Conservation (phyloP, 2,113 vertebrate species). For the Globicephala melas region DNA sequence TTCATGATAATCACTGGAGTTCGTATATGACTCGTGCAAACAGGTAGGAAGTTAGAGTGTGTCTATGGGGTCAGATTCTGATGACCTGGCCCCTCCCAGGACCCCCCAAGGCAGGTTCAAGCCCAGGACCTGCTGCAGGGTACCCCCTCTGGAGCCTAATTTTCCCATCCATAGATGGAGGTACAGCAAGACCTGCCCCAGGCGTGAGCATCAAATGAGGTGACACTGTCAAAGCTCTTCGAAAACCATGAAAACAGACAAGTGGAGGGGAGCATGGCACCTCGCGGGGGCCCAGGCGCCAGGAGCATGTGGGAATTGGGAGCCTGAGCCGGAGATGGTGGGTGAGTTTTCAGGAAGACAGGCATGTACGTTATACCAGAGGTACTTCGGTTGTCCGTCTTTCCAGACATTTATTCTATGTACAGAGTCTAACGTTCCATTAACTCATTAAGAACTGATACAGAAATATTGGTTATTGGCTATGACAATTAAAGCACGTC, state of each 20-base stretch:
- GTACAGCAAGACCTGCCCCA: too few species aligned
- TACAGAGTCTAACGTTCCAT: neutral
- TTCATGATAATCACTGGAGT: rapidly evolving
- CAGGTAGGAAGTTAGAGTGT: rapidly evolving
- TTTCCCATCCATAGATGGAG: neutral
- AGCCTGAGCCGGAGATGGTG: neutral
- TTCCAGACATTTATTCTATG: neutral
- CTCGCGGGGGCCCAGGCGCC: rapidly evolving
- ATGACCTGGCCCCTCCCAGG: neutral
- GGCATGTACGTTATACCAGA: rapidly evolving
- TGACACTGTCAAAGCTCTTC: rapidly evolving
- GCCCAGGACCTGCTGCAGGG: too few species aligned
- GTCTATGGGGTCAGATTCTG: rapidly evolving
- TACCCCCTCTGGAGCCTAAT: neutral
- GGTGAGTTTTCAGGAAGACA: rapidly evolving
- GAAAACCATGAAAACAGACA: rapidly evolving
- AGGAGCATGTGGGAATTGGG: rapidly evolving
- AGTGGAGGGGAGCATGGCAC: rapidly evolving
- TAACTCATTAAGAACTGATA: neutral
- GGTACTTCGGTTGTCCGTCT: neutral
- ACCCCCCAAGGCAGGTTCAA: rapidly evolving
- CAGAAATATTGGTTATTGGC: neutral
- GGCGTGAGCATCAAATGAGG: rapidly evolving
- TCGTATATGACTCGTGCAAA: rapidly evolving
- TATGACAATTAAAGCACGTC: rapidly evolving